Percentiles rank a stretch among this genome's conserved stretches.
Conservation (phyloP, 2,113 vertebrate species). For the Panthera tigris region DNA sequence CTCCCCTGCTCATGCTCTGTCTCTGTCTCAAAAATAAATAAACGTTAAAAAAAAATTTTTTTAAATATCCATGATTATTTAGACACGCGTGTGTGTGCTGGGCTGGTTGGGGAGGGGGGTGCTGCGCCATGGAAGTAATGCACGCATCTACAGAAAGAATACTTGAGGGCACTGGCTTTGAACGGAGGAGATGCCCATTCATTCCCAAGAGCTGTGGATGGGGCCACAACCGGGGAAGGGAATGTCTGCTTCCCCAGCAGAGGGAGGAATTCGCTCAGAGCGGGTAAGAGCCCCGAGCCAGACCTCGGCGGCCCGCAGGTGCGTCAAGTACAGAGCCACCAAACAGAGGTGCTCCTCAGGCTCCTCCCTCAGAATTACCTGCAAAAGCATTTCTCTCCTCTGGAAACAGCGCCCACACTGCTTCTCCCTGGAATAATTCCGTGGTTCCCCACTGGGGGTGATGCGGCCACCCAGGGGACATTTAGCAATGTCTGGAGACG, state of each 20-base stretch:
- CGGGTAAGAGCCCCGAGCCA: rapidly evolving
- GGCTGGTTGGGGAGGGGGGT: too few relatives aligned
- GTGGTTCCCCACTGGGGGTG: rapidly evolving
- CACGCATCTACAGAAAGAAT: rapidly evolving
- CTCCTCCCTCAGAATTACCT: neutral
- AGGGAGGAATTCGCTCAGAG: neutral
- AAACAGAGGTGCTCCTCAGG: neutral
- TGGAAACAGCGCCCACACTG: rapidly evolving
- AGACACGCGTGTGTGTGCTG: neutral
- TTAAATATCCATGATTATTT: too few relatives aligned
- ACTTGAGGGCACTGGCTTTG: too few relatives aligned
- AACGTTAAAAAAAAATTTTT: too few relatives aligned
- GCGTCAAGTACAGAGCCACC: rapidly evolving
- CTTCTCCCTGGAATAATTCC: neutral
- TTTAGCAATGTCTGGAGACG: too few relatives aligned
- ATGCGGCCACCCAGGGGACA: rapidly evolving
- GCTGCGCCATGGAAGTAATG: rapidly evolving
- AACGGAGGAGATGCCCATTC: neutral
- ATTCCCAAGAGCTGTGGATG: neutral
- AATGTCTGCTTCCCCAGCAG: neutral
- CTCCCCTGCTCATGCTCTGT: too few relatives aligned
- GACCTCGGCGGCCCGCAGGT: neutral
- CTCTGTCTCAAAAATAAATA: too few relatives aligned
- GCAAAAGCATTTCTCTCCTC: rapidly evolving
- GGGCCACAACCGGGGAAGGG: neutral